Conservation (phyloP, 2,113 vertebrate genomes). For the Chaetops frenatus region DNA sequence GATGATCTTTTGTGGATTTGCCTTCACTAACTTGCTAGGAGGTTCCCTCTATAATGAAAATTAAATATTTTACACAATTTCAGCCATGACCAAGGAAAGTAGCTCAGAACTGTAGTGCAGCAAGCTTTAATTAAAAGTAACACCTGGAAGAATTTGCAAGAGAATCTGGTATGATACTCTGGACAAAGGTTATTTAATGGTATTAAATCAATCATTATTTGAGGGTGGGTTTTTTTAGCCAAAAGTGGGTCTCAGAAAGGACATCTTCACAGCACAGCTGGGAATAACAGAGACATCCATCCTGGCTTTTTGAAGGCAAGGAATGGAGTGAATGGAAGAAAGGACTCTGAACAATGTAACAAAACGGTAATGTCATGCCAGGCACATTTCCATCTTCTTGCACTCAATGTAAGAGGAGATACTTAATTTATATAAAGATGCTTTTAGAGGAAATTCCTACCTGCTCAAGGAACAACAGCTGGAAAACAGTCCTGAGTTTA, state of each 20-base stretch:
- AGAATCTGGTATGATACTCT: background rate
- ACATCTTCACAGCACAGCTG: background rate
- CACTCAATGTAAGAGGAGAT: background rate
- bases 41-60: background rate
- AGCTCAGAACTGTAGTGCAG: background rate
- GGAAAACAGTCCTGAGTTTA: background rate
- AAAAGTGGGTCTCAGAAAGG: background rate
- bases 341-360: background rate
- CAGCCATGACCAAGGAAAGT: background rate
- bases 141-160: background rate
- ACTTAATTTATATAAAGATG: background rate
- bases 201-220: no score
- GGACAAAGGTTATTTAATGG: background rate
- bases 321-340: background rate
- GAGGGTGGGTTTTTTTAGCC: background rate
- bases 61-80: background rate
- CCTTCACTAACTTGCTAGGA: background rate
- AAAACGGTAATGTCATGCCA: background rate
- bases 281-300: background rate
- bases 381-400: background rate
- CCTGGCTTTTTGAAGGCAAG: background rate
- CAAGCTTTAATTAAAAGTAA: background rate
- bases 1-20: background rate
- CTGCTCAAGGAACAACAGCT: background rate
- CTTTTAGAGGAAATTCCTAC: background rate